Percentiles rank a stretch among this genome's conserved stretches.
Evolutionary conservation across 2,888 invertebrate species (phyloP).

Genomic region (Nyleta sp.): DNA sequence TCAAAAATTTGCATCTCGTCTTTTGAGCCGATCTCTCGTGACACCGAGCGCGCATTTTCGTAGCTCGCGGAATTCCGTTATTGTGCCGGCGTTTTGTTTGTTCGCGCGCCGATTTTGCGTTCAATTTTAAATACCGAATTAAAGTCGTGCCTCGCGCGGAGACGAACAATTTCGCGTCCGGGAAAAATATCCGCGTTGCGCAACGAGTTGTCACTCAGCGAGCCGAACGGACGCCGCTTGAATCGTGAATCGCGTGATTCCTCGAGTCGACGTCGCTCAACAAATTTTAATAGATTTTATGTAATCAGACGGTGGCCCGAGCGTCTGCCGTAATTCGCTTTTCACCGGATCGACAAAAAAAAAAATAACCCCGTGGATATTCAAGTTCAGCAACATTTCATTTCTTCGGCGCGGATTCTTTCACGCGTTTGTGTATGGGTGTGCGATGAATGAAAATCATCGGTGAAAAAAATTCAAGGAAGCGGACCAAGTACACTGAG

Average conservation of each 20-base stretch:
- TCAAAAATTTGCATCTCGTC: slow-evolving; percentile 47
- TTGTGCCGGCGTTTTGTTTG: not conserved
- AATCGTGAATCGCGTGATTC: slow-evolving; percentile 36
- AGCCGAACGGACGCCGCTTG: slow-evolving; percentile 5
- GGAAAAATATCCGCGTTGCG: slow-evolving; percentile 21
- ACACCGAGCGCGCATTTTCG: slow-evolving; percentile 23
- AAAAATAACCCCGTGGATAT: too few relatives aligned
- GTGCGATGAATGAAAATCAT: too few relatives aligned
- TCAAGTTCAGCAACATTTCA: too few relatives aligned
- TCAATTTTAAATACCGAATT: slow-evolving; percentile 27
- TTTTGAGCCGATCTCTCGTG: slow-evolving; percentile 41
- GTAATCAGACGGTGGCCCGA: slow-evolving; percentile 24
- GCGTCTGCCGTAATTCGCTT: not conserved
- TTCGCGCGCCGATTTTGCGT: slow-evolving; percentile 16
- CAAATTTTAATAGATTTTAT: slow-evolving; percentile 37
- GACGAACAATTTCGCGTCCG: slow-evolving; percentile 1
- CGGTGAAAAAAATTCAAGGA: too few relatives aligned
- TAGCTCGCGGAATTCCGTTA: slow-evolving; percentile 15
- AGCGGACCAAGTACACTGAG: too few relatives aligned
- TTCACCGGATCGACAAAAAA: too few relatives aligned
- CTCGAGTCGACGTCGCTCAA: slow-evolving; percentile 1
- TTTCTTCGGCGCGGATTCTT: too few relatives aligned
- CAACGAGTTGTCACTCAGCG: slow-evolving; percentile 29
- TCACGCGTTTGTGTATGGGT: too few relatives aligned
- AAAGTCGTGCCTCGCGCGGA: slow-evolving; percentile 15